These are phyloP conservation scores for Drosophila mercatorum DNA, from an alignment of 2,888 invertebrate species.

Conservation along the genomic window DNA sequence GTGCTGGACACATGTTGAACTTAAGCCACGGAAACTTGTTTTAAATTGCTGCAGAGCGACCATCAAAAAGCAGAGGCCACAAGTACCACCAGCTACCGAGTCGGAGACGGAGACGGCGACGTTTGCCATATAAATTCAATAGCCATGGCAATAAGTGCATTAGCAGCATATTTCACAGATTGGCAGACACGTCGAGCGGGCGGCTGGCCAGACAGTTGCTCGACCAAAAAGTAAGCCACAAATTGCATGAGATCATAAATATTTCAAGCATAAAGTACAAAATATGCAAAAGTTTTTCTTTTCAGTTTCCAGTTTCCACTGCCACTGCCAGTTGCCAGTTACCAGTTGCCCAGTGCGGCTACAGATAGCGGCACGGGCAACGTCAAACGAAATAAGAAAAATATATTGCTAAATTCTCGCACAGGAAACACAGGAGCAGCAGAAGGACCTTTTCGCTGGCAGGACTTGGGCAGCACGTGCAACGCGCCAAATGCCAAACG, in stretches of 20 bases:
- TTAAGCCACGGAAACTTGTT: constrained; percentile 46
- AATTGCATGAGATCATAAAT: constrained; percentile 79
- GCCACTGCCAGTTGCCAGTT: constrained; percentile 25
- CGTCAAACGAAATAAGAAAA: constrained; percentile 70
- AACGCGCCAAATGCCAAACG: constrained; percentile 67
- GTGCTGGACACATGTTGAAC: constrained; percentile 53
- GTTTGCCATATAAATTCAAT: constrained; percentile 73
- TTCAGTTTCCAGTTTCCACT: constrained; percentile 40
- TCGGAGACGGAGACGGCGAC: constrained; percentile 40
- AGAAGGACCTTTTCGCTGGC: constrained; percentile 24
- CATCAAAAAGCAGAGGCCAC: constrained; percentile 42
- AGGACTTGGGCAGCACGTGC: constrained; percentile 60
- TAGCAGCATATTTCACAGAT: constrained; percentile 79
- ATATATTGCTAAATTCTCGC: constrained; percentile 71
- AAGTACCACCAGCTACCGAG: constrained; percentile 13
- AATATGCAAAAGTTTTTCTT: constrained; percentile 76
- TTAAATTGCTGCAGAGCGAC: constrained; percentile 48
- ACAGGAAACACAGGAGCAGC: constrained; percentile 57
- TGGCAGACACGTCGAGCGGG: constrained; percentile 75
- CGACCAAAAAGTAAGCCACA: constrained; percentile 76
- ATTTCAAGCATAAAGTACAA: constrained; percentile 79
- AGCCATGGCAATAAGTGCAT: constrained; percentile 77
- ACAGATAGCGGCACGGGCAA: constrained; percentile 37
- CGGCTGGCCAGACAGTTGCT: constrained; percentile 50
- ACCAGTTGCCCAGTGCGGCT: constrained; percentile 23